Evolutionary conservation across 2,797 vertebrate genomes (phyloP), one percentile per base, ranked within the genome.

Genomic region (Hippopotamyrus pictus): DNA sequence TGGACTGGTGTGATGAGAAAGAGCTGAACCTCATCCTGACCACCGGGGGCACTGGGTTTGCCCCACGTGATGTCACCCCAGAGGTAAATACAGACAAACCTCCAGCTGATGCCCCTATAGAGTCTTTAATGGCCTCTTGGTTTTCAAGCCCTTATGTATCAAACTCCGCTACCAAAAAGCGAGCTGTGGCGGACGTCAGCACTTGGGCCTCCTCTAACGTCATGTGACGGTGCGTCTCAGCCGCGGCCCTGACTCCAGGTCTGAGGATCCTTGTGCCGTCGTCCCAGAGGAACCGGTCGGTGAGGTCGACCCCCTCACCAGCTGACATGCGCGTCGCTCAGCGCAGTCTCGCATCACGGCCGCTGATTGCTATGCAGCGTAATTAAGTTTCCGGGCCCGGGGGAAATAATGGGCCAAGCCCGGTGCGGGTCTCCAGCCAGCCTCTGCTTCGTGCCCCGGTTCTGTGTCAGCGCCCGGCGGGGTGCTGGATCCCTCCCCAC

Each of bases 1-100:
- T 99, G 95, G 98, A 99, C 93, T 99, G 98, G 98, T 99, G 98
- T 90, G 98, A 99, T 96, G 98, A 99, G 94, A 99, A 99, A 93
- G 98, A 99, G 91, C 97, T 99, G 91, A 99, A 99, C 95, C 97
- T 99, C 93, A 99, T 99, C 95, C 94, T 99, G 94, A 99, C 98
- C 94, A 99, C 98, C 5, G 98, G 98, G 93, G 98, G 98, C 94
- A 99, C 98, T 53, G 98, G 98, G 12, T 99, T 99, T 90, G 98
- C 98, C 76, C 98, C 98, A 3, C 96, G 98, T 93, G 98, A 99
- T 94, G 98, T 99, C 95, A 99, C 98, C 92, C 98, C 98, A 93
- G 98, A 99, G 98, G 98, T 99, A 93, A 17, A 22, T 19, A 41
- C 69, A 76, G 3, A 76, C 33, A 19, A 76, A 41, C 14, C 69